Evolutionary conservation across 2,113 vertebrate species (phyloP).

Genomic region (Centropus bengalensis): DNA sequence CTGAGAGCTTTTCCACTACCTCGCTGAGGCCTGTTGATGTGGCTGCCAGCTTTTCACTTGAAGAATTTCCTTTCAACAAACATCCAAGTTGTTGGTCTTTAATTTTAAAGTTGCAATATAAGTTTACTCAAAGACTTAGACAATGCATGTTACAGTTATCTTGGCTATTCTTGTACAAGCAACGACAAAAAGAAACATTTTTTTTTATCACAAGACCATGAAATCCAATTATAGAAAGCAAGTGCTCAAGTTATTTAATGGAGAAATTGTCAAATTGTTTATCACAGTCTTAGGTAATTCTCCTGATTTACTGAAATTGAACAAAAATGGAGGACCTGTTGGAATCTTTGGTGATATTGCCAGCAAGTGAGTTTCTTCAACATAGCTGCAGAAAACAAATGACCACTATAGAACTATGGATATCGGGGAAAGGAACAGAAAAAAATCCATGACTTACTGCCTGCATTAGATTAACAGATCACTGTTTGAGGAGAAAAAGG

Average conservation of each 20-base stretch:
- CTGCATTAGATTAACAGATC: slow-evolving; percentile 27
- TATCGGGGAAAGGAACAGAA: neutral
- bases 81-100: neutral
- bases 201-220: neutral
- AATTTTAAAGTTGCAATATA: neutral
- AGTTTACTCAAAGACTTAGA: neutral
- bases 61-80: neutral
- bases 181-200: neutral
- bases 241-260: neutral
- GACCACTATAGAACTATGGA: neutral
- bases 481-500: neutral
- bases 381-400: neutral
- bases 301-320: slow-evolving; percentile 5
- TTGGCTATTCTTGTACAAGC: neutral
- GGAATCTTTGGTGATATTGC: neutral
- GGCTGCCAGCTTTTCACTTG: neutral
- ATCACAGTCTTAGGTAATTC: neutral
- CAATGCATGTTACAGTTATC: neutral
- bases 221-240: neutral
- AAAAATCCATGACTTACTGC: neutral
- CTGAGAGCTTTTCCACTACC: neutral
- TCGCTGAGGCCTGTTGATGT: neutral
- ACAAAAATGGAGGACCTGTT: neutral
- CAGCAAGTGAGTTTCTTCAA: neutral
- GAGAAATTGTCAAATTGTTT: neutral